Conservation (phyloP, 2,113 vertebrate species). For the Lagopus muta region DNA sequence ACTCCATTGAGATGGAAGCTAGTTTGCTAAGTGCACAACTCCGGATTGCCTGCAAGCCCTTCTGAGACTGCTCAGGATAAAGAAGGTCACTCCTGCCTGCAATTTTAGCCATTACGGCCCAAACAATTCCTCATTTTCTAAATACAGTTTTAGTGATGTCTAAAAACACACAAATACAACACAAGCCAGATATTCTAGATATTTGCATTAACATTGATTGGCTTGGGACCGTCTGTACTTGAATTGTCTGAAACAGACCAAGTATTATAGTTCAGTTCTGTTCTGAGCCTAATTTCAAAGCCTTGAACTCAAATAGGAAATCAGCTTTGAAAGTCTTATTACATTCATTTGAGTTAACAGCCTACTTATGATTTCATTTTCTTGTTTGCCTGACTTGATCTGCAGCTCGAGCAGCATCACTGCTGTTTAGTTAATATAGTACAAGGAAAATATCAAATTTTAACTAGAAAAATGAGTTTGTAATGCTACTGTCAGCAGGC, state of each 20-base stretch:
- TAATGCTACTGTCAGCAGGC: neutral
- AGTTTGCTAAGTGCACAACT: neutral
- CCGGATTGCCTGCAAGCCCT: neutral
- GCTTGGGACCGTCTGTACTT: neutral
- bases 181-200: neutral
- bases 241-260: neutral
- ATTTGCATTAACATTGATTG: neutral
- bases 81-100: neutral
- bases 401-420: neutral
- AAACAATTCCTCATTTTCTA: neutral
- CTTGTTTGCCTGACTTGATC: neutral
- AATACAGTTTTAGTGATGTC: neutral
- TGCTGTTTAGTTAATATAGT: neutral
- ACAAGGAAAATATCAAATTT: neutral
- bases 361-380: constrained; percentile 1
- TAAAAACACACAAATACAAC: neutral
- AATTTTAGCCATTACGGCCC: neutral
- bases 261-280: neutral
- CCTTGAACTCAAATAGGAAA: neutral
- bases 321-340: neutral
- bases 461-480: neutral
- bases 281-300: neutral
- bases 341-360: neutral
- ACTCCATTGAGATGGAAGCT: neutral
- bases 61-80: neutral